Percentiles rank a stretch among this genome's conserved stretches.
phyloP scores from a whole-genome alignment of 2,797 vertebrate genomes.

The Tapera naevia region DNA sequence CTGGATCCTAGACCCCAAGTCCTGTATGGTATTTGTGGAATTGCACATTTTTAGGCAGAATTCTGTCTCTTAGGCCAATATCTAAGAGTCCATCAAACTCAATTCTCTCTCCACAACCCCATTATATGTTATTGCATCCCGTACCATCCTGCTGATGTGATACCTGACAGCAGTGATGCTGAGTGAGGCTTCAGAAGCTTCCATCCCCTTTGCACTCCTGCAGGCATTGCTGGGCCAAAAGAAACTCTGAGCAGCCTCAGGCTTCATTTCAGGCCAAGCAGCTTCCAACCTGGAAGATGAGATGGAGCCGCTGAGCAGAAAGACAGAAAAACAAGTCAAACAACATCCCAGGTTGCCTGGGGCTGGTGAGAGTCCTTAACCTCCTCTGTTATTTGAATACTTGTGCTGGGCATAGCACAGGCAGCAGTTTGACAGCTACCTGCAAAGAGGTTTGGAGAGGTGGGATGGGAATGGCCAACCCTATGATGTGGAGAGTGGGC shows the following conservation, averaged over 20 bases:
- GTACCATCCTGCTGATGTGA: background rate
- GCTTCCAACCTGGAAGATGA: background rate
- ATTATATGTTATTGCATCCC: rapidly evolving
- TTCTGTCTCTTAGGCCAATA: background rate
- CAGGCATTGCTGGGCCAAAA: rapidly evolving
- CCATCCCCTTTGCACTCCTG: background rate
- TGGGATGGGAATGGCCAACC: background rate
- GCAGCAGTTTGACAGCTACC: background rate
- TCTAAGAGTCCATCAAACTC: background rate
- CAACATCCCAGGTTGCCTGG: background rate
- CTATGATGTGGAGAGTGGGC: background rate
- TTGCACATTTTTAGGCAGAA: background rate
- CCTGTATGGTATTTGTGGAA: background rate
- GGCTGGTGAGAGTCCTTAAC: background rate
- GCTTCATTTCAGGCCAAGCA: background rate
- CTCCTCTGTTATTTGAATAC: background rate
- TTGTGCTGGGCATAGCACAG: rapidly evolving
- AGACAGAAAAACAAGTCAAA: background rate
- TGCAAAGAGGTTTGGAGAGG: background rate
- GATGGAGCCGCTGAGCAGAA: background rate
- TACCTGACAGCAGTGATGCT: rapidly evolving
- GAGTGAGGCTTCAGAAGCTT: background rate
- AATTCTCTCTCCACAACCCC: background rate
- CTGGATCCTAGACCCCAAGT: background rate
- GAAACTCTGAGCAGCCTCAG: background rate